phyloP scores from a whole-genome alignment of 2,113 vertebrate genomes.

The Galbula dea region DNA sequence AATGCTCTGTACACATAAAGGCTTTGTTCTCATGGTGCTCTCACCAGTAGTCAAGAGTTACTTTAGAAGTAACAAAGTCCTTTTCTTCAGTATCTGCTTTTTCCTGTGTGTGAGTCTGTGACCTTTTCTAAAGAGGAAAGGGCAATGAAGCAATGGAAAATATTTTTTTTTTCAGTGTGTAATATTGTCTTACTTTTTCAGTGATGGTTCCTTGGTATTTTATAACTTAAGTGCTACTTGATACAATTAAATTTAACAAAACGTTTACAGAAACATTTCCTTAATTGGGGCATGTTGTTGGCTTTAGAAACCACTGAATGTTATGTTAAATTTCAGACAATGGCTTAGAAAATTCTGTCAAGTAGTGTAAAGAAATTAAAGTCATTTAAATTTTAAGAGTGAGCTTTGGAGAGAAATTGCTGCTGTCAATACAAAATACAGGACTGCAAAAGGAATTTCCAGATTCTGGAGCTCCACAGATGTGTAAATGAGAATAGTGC shows the following conservation, averaged over 20 bases:
- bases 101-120: neutral
- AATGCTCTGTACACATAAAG: neutral
- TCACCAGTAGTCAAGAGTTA: neutral
- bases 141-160: conserved; percentile 30
- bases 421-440: neutral
- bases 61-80: conserved; percentile 10
- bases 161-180: neutral
- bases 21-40: conserved; percentile 3
- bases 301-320: neutral
- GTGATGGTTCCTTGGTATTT: neutral
- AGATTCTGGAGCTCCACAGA: neutral
- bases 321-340: neutral
- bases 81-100: conserved; percentile 28
- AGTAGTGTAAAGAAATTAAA: neutral
- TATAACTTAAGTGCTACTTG: neutral
- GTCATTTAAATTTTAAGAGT: neutral
- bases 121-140: conserved; percentile 39
- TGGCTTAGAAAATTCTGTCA: neutral
- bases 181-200: neutral
- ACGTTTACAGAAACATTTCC: neutral
- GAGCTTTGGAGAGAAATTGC: neutral
- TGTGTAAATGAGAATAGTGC: neutral
- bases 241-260: neutral
- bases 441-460: neutral
- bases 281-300: neutral